phyloP scores from a whole-genome alignment of 2,888 invertebrate genomes.

The Dryadula phaetusa region DNA sequence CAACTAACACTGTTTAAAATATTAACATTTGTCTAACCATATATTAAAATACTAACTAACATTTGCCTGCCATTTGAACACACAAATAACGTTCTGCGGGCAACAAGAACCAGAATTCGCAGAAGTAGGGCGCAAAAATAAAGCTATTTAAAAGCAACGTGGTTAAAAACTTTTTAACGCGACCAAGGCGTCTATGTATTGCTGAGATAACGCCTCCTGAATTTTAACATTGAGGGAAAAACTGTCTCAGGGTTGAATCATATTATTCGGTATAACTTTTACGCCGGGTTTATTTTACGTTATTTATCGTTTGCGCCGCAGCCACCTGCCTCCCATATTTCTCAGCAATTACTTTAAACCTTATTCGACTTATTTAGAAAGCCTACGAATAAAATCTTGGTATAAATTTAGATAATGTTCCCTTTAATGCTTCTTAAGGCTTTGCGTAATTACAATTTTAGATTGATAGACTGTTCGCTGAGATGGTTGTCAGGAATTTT shows the following conservation, averaged over 20 bases:
- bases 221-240: constrained; percentile 54
- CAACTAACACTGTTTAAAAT: too few relatives aligned
- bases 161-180: constrained; percentile 13
- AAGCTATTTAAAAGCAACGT: not conserved
- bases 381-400: constrained; percentile 51
- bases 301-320: constrained; percentile 56
- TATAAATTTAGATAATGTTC: constrained; percentile 54
- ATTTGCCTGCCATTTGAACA: too few relatives aligned
- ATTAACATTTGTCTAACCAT: too few relatives aligned
- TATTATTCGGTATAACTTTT: constrained; percentile 58
- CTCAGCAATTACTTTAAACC: constrained; percentile 57
- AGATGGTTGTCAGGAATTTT: constrained; percentile 5
- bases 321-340: constrained; percentile 60
- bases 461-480: constrained; percentile 28
- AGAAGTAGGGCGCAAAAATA: not conserved
- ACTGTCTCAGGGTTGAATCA: constrained; percentile 50
- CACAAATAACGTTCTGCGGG: not conserved
- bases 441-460: constrained; percentile 40
- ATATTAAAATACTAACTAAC: too few relatives aligned
- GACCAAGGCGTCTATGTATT: constrained; percentile 52
- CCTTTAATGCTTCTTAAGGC: constrained; percentile 33
- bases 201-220: constrained; percentile 53
- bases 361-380: constrained; percentile 51
- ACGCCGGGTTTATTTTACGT: constrained; percentile 55
- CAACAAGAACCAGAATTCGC: not conserved